These are phyloP conservation scores for Hapalemur alaotrensis DNA, from an alignment of 2,797 vertebrate genomes.

Conservation along the genomic window DNA sequence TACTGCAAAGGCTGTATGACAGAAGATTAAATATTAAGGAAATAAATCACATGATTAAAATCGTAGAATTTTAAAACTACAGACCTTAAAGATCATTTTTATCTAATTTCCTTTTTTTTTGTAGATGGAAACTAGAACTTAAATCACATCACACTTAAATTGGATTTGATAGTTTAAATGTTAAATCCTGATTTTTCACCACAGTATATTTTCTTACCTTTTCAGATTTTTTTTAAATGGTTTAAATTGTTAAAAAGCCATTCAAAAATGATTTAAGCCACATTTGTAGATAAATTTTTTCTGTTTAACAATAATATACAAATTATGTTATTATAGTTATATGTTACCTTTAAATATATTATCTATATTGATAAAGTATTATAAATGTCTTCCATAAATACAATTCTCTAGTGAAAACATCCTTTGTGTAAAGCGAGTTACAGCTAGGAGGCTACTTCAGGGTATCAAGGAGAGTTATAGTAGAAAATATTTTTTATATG, in stretches of 20 bases:
- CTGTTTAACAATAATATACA: neutral
- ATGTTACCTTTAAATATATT: constrained; percentile 28
- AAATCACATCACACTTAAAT: neutral
- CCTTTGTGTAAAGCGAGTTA: neutral
- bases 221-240: neutral
- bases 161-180: constrained; percentile 48
- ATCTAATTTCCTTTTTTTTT: constrained; percentile 31
- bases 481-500: neutral
- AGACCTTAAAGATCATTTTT: constrained; percentile 54
- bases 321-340: neutral
- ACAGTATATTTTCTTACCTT: constrained; percentile 24
- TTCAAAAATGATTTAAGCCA: neutral
- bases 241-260: constrained; percentile 14
- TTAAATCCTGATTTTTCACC: constrained; percentile 71
- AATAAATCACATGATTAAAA: constrained; percentile 45
- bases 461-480: neutral
- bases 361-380: neutral
- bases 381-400: neutral
- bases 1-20: constrained; percentile 62
- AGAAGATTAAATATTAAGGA: constrained; percentile 55
- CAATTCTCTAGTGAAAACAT: constrained; percentile 8
- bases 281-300: neutral
- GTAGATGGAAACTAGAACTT: neutral
- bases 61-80: constrained; percentile 42
- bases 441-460: neutral